Conservation (phyloP, 2,113 vertebrate genomes). For the Manacus vitellinus region DNA sequence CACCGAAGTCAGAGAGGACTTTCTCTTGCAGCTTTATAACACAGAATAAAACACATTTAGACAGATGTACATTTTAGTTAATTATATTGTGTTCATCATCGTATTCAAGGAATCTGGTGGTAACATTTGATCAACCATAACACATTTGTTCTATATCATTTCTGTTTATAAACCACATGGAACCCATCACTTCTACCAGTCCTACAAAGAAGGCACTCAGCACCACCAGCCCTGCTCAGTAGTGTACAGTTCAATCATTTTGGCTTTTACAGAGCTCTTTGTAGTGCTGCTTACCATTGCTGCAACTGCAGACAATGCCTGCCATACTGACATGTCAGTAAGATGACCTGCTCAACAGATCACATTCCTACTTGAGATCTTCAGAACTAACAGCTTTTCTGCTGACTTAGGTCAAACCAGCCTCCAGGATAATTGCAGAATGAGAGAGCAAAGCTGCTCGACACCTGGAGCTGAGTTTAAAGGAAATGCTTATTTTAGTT, state of each 20-base stretch:
- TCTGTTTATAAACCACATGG: neutral
- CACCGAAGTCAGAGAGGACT: neutral
- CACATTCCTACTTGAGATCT: neutral
- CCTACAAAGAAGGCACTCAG: neutral
- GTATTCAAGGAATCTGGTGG: neutral
- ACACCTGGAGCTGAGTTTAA: neutral
- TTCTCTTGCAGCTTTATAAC: neutral
- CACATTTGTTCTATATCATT: neutral
- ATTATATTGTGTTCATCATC: neutral
- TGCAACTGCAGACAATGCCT: accelerated
- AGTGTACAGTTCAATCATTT: neutral
- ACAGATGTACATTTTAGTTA: neutral
- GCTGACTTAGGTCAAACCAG: neutral
- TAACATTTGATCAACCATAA: neutral
- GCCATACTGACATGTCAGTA: neutral
- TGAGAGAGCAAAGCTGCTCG: neutral
- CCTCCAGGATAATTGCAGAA: neutral
- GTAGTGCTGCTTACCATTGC: accelerated
- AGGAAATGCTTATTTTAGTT: neutral
- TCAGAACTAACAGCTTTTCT: neutral
- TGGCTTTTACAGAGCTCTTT: neutral
- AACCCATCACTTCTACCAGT: neutral
- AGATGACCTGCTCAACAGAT: neutral
- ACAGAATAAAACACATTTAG: neutral
- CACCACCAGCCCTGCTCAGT: neutral